These are phyloP conservation scores for Eonycteris spelaea DNA, from an alignment of 2,113 vertebrate species.

Conservation along the genomic window DNA sequence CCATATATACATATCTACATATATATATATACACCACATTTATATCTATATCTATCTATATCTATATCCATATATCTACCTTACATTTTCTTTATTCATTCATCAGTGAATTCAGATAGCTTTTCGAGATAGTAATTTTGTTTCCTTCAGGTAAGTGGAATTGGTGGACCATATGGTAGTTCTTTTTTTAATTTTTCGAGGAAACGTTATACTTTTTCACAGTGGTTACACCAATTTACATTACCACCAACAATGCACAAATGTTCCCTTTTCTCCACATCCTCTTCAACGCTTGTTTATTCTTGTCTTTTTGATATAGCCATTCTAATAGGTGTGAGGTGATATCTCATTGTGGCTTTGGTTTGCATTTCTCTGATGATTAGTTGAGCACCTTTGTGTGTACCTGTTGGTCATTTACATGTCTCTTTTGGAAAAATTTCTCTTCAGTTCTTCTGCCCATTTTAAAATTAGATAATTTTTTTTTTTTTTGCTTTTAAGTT, in stretches of 20 bases:
- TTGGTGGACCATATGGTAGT: background rate
- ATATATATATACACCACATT: no score
- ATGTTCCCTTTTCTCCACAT: background rate
- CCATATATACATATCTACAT: background rate
- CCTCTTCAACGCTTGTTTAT: background rate
- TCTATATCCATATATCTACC: background rate
- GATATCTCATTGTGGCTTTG: background rate
- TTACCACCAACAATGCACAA: background rate
- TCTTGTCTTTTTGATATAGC: background rate
- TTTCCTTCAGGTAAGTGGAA: background rate
- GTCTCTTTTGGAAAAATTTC: background rate
- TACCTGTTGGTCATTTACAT: background rate
- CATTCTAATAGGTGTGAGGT: background rate
- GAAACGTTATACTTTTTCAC: background rate
- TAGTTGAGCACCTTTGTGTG: background rate
- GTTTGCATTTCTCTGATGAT: background rate
- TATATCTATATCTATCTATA: background rate
- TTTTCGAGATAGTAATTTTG: background rate
- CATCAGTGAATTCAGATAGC: background rate
- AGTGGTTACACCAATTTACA: background rate
- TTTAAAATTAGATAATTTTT: background rate
- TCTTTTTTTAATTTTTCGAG: background rate
- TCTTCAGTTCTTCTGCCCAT: background rate
- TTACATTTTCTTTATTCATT: background rate
- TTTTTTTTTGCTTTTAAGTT: background rate